These are phyloP conservation scores for Caretta caretta DNA, from an alignment of 2,113 vertebrate species.

Conservation along the genomic window DNA sequence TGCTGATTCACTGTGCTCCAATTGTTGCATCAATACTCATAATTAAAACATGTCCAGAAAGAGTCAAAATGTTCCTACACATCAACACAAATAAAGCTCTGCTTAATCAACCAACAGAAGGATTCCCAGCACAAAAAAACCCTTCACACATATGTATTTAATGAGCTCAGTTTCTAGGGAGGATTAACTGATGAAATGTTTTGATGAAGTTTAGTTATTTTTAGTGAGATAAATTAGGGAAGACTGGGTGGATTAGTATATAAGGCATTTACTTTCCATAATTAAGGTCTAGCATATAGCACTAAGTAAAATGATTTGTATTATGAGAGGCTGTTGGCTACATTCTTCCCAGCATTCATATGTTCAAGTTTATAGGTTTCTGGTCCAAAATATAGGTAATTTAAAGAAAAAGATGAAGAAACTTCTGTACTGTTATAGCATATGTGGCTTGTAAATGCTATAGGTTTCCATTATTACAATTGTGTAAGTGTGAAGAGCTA, in stretches of 20 bases:
- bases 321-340: not conserved
- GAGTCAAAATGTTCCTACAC: not conserved
- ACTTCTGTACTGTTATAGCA: not conserved
- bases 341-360: not conserved
- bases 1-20: conserved; percentile 2
- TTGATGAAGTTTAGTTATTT: conserved; percentile 65
- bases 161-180: conserved; percentile 59
- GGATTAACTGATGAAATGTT: conserved; percentile 52
- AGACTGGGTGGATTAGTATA: conserved; percentile 56
- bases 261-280: conserved; percentile 63
- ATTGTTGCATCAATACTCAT: conserved; percentile 15
- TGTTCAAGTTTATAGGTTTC: not conserved
- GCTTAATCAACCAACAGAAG: conserved; percentile 34
- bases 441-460: not conserved
- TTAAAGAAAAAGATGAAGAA: not conserved
- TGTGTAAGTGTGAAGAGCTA: not conserved
- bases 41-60: conserved; percentile 26
- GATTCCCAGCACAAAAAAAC: conserved; percentile 33
- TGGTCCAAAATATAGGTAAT: not conserved
- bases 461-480: not conserved
- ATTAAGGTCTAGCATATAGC: conserved; percentile 36
- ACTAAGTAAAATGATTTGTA: not conserved
- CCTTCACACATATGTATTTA: conserved; percentile 40
- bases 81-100: conserved; percentile 32
- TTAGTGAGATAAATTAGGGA: conserved; percentile 47